Percentiles rank a stretch among this genome's conserved stretches.
These are phyloP conservation scores for Apamea monoglypha DNA, from an alignment of 2,888 invertebrate species.

Conservation along the genomic window DNA sequence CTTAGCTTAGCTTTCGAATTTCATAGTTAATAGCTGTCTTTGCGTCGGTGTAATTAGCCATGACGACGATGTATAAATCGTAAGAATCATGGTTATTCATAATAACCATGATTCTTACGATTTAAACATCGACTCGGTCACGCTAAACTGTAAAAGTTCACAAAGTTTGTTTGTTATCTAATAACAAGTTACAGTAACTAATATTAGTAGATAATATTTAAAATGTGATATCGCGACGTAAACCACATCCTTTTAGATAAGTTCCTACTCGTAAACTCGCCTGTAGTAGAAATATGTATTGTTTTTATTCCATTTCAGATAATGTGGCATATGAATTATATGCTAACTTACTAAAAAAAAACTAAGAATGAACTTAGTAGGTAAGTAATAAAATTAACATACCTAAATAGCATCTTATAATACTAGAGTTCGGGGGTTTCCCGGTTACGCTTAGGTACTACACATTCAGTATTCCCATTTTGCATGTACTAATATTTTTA, in stretches of 20 bases:
- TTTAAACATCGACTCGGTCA: not conserved
- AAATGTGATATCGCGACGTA: constrained; percentile 57
- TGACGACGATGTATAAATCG: not conserved
- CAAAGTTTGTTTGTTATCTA: constrained; percentile 17
- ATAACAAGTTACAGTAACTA: constrained; percentile 28
- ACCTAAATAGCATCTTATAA: not conserved
- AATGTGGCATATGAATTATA: not conserved
- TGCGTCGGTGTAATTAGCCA: not conserved
- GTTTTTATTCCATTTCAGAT: constrained; percentile 11
- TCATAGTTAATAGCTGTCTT: not conserved
- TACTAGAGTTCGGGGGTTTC: not conserved
- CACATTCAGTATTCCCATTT: not conserved
- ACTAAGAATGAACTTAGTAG: not conserved
- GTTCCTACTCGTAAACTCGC: constrained; percentile 33
- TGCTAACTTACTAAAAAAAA: not conserved
- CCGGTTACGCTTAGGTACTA: too few relatives aligned
- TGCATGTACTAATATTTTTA: constrained; percentile 1
- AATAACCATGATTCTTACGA: too few relatives aligned
- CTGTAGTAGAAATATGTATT: constrained; percentile 35
- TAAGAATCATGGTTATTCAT: not conserved
- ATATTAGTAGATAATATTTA: constrained; percentile 15
- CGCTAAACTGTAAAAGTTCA: not conserved
- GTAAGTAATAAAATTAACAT: not conserved
- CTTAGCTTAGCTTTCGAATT: not conserved
- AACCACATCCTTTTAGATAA: constrained; percentile 72